Conservation (phyloP, 2,888 invertebrate genomes). For the Halictus quadricinctus region DNA sequence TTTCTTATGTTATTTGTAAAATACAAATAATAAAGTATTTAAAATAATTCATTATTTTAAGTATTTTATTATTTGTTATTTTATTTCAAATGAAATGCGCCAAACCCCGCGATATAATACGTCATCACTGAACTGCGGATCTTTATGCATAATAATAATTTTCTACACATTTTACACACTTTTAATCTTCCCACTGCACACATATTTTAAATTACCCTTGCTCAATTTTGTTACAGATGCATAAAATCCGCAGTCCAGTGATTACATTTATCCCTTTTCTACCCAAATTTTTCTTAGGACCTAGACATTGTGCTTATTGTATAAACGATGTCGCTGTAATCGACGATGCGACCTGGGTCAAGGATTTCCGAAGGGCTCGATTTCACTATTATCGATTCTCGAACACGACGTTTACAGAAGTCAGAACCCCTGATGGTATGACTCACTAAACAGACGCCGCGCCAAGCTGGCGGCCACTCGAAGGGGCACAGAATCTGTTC, state of each 20-base stretch:
- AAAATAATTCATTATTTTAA: no score
- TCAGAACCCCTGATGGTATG: constrained; percentile 63
- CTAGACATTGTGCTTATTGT: not conserved
- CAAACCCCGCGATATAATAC: no score
- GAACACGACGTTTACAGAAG: constrained; percentile 48
- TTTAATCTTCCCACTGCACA: no score
- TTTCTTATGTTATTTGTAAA: no score
- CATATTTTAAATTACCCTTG: no score
- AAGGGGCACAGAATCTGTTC: constrained; percentile 34
- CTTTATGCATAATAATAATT: no score
- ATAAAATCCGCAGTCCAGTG: not conserved
- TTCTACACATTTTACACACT: no score
- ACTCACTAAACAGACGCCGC: constrained; percentile 72
- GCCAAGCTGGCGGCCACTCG: constrained; percentile 45
- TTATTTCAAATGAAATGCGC: no score
- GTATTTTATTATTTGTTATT: no score
- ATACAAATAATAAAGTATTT: no score
- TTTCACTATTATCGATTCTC: constrained; percentile 64
- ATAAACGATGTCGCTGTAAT: not conserved
- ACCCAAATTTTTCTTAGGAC: not conserved
- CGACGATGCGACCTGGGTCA: constrained; percentile 38
- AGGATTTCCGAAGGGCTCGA: constrained; percentile 45
- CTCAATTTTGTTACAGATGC: not conserved
- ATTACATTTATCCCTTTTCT: not conserved
- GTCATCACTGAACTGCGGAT: no score